Evolutionary conservation across 1,140 invertebrate species (phyloP).

Genomic region (Solen grandis): DNA sequence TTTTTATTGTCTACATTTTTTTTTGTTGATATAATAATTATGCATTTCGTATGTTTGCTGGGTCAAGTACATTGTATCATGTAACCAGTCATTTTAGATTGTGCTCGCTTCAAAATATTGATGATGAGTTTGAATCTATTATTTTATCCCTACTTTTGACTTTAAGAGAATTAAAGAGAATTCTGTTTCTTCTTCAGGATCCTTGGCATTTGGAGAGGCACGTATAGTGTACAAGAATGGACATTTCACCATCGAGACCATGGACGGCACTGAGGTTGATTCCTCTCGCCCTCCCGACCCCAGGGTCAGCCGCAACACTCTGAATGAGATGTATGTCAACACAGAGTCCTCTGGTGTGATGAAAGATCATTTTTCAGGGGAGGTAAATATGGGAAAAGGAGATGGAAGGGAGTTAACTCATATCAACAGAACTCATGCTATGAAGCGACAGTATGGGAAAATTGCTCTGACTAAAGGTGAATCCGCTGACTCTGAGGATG

Average conservation of each 20-base stretch:
- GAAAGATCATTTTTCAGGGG: background rate
- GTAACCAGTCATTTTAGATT: no score
- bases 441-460: slow-evolving; percentile 46
- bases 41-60: no score
- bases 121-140: no score
- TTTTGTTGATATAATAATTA: no score
- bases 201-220: slow-evolving; percentile 48
- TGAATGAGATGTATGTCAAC: slow-evolving; percentile 19
- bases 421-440: slow-evolving; percentile 17
- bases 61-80: no score
- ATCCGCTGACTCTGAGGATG: slow-evolving; percentile 37
- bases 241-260: slow-evolving; percentile 55
- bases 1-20: no score
- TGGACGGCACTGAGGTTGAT: slow-evolving; percentile 22
- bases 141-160: no score
- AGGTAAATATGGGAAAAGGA: slow-evolving; percentile 9
- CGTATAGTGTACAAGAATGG: slow-evolving; percentile 54
- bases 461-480: slow-evolving; percentile 19
- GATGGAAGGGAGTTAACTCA: slow-evolving; percentile 33
- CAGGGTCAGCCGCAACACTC: background rate
- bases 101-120: no score
- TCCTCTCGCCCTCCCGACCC: background rate
- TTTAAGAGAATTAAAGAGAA: no score
- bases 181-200: slow-evolving; percentile 33
- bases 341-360: background rate